phyloP scores from a whole-genome alignment of 2,797 vertebrate species.

The Columba guinea region DNA sequence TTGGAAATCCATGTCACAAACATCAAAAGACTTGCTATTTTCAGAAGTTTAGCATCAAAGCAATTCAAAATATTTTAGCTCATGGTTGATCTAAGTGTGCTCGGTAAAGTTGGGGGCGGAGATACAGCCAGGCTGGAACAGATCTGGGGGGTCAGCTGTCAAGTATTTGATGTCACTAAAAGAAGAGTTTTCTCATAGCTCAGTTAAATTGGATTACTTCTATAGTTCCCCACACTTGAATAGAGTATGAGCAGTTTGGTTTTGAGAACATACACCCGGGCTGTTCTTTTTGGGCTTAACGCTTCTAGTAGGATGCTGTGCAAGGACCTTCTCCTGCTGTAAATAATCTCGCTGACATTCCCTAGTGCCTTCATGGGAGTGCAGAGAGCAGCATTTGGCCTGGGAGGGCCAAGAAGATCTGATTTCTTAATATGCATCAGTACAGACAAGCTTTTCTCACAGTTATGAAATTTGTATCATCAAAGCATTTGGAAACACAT shows the following conservation, averaged over 20 bases:
- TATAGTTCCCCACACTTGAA: background rate
- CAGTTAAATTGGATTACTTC: slow-evolving; percentile 12
- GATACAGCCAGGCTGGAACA: background rate
- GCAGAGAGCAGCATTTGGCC: background rate
- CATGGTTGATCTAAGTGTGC: background rate
- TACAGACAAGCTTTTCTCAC: background rate
- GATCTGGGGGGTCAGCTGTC: slow-evolving; percentile 37
- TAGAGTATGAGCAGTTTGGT: background rate
- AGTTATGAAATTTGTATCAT: background rate
- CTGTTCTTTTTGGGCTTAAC: background rate
- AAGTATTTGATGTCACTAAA: slow-evolving; percentile 45
- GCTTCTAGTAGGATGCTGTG: background rate
- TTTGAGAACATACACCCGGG: background rate
- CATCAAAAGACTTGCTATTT: slow-evolving; percentile 36
- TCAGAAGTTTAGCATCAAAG: slow-evolving; percentile 47
- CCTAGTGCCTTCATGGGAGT: background rate
- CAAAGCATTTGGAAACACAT: background rate
- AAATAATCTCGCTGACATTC: background rate
- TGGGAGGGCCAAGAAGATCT: background rate
- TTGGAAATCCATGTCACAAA: background rate
- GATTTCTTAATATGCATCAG: background rate
- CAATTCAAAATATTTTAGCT: slow-evolving; percentile 15
- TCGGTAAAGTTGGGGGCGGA: background rate
- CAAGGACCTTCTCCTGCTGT: background rate
- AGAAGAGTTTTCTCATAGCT: slow-evolving; percentile 58